A percentile compares a stretch with the other conserved stretches of the same genome.
Evolutionary conservation across 2,888 invertebrate species (phyloP).

Genomic region (Pecten maximus): DNA sequence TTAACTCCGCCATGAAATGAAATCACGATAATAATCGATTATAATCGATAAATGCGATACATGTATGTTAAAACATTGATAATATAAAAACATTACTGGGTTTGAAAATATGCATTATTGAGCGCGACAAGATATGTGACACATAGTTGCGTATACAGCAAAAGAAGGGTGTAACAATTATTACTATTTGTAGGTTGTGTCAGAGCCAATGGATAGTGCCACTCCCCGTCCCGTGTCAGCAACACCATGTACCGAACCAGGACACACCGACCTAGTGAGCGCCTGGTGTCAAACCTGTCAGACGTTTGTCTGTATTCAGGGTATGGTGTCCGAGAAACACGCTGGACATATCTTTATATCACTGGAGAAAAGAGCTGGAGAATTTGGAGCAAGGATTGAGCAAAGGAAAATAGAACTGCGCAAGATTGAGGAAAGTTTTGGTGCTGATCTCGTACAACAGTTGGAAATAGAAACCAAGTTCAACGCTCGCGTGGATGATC

Average conservation of each 20-base stretch:
- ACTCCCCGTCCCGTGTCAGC: not conserved
- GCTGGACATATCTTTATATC: not conserved
- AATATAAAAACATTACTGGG: too few relatives aligned
- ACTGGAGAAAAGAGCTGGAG: not conserved
- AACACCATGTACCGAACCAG: not conserved
- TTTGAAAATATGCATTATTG: too few relatives aligned
- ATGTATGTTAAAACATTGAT: too few relatives aligned
- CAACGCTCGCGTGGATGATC: not conserved
- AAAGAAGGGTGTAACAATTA: too few relatives aligned
- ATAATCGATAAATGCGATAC: too few relatives aligned
- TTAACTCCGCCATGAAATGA: too few relatives aligned
- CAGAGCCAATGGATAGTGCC: too few relatives aligned
- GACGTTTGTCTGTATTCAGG: not conserved
- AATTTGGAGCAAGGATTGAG: not conserved
- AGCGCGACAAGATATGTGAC: too few relatives aligned
- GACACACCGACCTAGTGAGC: not conserved
- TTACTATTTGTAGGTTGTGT: too few relatives aligned
- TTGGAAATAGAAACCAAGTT: not conserved
- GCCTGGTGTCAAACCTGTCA: slow-evolving; percentile 1
- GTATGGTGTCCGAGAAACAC: not conserved
- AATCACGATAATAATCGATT: too few relatives aligned
- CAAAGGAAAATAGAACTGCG: not conserved
- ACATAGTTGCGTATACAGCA: too few relatives aligned
- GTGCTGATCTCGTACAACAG: not conserved
- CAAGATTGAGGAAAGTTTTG: not conserved